These are phyloP conservation scores for Leptogaster cylindrica DNA, from an alignment of 2,888 invertebrate genomes.

Conservation along the genomic window DNA sequence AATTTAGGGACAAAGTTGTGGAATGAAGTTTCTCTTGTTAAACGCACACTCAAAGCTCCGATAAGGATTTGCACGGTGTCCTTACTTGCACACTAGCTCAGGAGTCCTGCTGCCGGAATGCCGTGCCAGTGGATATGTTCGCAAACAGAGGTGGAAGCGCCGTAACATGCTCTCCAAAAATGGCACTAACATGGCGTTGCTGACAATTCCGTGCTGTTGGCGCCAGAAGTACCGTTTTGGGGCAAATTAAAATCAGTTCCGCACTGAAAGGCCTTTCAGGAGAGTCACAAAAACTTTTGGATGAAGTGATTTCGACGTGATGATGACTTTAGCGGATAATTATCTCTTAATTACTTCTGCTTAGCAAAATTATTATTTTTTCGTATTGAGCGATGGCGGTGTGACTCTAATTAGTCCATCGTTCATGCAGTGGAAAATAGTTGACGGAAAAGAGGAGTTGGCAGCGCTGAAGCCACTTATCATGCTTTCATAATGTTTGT, in stretches of 20 bases:
- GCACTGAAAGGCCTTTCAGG: slow-evolving; percentile 23
- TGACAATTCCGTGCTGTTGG: slow-evolving; percentile 33
- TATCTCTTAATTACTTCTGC: slow-evolving; percentile 37
- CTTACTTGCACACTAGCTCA: background rate
- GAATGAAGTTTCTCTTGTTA: slow-evolving; percentile 39
- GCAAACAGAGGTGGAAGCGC: slow-evolving; percentile 22
- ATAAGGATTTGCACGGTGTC: slow-evolving; percentile 24
- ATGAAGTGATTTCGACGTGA: slow-evolving; percentile 37
- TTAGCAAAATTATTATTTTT: slow-evolving; percentile 30
- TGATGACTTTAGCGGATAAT: slow-evolving; percentile 37
- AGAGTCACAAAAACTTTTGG: slow-evolving; percentile 33
- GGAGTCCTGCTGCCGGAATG: background rate
- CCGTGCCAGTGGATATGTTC: slow-evolving; percentile 6
- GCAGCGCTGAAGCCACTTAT: no score
- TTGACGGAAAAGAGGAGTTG: no score
- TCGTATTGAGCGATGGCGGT: no score
- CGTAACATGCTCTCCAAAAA: slow-evolving; percentile 36
- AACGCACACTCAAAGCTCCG: slow-evolving; percentile 19
- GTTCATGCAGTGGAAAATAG: no score
- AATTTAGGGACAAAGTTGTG: slow-evolving; percentile 38
- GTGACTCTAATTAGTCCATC: no score
- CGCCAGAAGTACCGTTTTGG: slow-evolving; percentile 38
- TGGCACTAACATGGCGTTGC: slow-evolving; percentile 33
- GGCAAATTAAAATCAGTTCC: slow-evolving; percentile 39
- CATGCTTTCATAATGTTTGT: no score